Percentiles rank a stretch among this genome's conserved stretches.
These are phyloP conservation scores for Nasonovia ribisnigri DNA, from an alignment of 2,888 invertebrate species.

Conservation along the genomic window DNA sequence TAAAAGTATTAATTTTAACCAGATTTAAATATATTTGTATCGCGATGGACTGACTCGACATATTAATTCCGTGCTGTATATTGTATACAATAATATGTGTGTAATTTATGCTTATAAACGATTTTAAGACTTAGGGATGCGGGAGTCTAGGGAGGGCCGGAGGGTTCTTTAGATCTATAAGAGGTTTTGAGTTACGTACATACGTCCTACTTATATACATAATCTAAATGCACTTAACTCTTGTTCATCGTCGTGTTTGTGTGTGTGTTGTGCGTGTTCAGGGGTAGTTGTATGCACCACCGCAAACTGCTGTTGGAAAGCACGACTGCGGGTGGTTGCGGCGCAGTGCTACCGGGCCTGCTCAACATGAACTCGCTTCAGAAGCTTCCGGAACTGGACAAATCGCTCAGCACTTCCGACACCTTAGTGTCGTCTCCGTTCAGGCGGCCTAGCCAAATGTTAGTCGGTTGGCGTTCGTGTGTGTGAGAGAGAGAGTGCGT, in stretches of 20 bases:
- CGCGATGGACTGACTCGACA: neutral
- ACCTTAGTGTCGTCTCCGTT: slow-evolving; percentile 55
- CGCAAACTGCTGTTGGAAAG: slow-evolving; percentile 46
- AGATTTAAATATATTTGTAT: neutral
- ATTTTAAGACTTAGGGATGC: neutral
- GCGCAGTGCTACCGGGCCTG: neutral
- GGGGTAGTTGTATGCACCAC: slow-evolving; percentile 59
- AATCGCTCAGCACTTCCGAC: slow-evolving; percentile 62
- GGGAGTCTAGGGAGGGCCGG: no score
- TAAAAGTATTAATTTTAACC: neutral
- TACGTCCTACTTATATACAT: neutral
- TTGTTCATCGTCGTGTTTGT: neutral
- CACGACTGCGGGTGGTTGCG: slow-evolving; percentile 21
- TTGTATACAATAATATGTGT: neutral
- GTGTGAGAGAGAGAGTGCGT: neutral
- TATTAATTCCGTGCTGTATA: neutral
- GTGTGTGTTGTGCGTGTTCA: slow-evolving; percentile 51
- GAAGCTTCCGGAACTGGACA: slow-evolving; percentile 59
- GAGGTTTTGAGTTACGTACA: neutral
- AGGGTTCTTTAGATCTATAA: neutral
- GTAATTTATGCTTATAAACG: neutral
- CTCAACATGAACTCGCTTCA: slow-evolving; percentile 57
- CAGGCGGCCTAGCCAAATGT: slow-evolving; percentile 62
- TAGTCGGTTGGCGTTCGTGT: slow-evolving; percentile 1
- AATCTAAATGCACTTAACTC: neutral